Evolutionary conservation across 2,797 vertebrate species (phyloP).

Genomic region (Simalia tracyae): DNA sequence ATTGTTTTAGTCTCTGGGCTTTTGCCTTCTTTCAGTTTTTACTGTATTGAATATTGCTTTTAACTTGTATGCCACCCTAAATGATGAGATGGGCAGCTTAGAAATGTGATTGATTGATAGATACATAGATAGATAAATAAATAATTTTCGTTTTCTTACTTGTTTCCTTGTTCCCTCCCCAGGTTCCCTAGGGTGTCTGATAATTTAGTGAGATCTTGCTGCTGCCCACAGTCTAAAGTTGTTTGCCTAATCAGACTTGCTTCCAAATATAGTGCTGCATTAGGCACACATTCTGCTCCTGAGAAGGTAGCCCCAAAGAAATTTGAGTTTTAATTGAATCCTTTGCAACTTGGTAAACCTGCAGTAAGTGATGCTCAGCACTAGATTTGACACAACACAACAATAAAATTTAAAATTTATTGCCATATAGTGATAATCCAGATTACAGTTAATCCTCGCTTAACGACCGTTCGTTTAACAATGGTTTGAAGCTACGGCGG

Average conservation of each 20-base stretch:
- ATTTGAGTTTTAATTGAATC: neutral
- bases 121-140: neutral
- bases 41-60: neutral
- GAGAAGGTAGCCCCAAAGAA: neutral
- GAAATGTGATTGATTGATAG: neutral
- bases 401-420: neutral
- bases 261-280: neutral
- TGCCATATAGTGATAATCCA: neutral
- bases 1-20: neutral
- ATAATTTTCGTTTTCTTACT: neutral
- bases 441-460: neutral
- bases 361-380: neutral
- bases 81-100: neutral
- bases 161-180: neutral
- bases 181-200: neutral
- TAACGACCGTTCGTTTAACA: too few species aligned
- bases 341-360: neutral
- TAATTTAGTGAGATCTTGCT: neutral
- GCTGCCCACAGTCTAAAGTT: neutral
- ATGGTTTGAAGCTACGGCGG: too few species aligned
- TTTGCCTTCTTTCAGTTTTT: neutral
- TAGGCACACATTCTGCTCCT: neutral
- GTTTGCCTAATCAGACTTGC: neutral
- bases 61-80: neutral
- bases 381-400: too few species aligned